These are phyloP conservation scores for Craniophora ligustri DNA, from an alignment of 2,888 invertebrate species.

Conservation along the genomic window DNA sequence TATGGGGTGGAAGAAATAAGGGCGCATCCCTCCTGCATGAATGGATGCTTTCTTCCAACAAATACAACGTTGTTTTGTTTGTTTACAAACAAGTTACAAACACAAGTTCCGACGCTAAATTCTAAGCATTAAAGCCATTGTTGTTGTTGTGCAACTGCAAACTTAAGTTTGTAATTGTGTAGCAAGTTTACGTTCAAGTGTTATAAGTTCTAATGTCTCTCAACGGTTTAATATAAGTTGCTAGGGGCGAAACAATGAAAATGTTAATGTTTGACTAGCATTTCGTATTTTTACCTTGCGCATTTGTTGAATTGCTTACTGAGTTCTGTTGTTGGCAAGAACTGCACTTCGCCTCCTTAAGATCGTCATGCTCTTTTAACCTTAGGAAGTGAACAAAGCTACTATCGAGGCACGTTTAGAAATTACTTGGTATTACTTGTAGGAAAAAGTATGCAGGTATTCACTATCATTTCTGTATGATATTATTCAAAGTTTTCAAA, in stretches of 20 bases:
- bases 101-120: slow-evolving; percentile 55
- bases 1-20: slow-evolving; percentile 68
- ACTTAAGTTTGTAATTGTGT: slow-evolving; percentile 72
- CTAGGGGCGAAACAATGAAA: slow-evolving; percentile 82
- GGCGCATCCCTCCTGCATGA: slow-evolving; percentile 78
- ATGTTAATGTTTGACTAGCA: slow-evolving; percentile 77
- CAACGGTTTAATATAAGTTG: slow-evolving; percentile 82
- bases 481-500: neutral
- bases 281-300: slow-evolving; percentile 79
- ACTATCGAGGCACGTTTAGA: neutral
- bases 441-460: neutral
- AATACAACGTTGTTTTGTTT: slow-evolving; percentile 51
- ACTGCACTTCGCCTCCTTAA: slow-evolving; percentile 34
- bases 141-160: slow-evolving; percentile 29
- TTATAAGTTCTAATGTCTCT: slow-evolving; percentile 85
- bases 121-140: slow-evolving; percentile 25
- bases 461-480: neutral
- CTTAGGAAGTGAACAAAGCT: slow-evolving; percentile 26
- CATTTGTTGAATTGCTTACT: slow-evolving; percentile 55
- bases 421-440: neutral
- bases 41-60: slow-evolving; percentile 76
- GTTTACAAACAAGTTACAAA: slow-evolving; percentile 16
- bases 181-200: slow-evolving; percentile 82
- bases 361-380: slow-evolving; percentile 41
- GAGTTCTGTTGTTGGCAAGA: slow-evolving; percentile 41